phyloP scores from a whole-genome alignment of 92 coral and sea anemone genomes.

The Actinernus sp. region DNA sequence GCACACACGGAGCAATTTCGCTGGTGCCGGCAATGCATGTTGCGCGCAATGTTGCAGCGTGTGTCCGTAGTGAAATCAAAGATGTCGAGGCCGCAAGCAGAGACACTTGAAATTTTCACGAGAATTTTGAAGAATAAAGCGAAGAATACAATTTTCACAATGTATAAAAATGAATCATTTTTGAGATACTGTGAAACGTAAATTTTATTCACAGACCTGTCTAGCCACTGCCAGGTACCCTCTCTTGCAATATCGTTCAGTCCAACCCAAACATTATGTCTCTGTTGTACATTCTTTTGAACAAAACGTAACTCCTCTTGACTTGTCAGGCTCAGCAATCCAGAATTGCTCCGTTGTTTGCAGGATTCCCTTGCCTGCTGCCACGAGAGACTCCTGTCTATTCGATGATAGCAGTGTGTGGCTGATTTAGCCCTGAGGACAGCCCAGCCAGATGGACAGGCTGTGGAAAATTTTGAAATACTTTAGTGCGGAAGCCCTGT shows the following conservation, averaged over 20 bases:
- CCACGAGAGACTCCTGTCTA: background rate
- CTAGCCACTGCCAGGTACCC: conserved; percentile 14
- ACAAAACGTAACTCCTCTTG: background rate
- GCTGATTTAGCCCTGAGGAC: background rate
- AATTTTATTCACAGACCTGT: background rate
- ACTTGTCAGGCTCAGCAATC: background rate
- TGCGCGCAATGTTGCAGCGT: too few relatives aligned
- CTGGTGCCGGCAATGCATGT: too few relatives aligned
- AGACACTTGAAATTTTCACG: too few relatives aligned
- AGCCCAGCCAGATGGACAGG: conserved; percentile 9
- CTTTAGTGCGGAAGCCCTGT: too few relatives aligned
- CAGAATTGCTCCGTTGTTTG: background rate
- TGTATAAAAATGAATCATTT: too few relatives aligned
- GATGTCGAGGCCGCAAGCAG: too few relatives aligned
- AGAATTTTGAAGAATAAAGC: too few relatives aligned
- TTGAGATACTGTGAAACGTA: too few relatives aligned
- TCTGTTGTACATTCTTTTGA: conserved; percentile 4
- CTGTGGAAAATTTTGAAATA: background rate
- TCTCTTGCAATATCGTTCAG: background rate
- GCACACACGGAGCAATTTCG: too few relatives aligned
- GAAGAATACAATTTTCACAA: too few relatives aligned
- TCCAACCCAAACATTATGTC: conserved; percentile 17
- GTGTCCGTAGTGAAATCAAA: too few relatives aligned
- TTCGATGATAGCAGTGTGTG: conserved; percentile 2
- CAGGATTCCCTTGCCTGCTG: background rate